phyloP scores from a whole-genome alignment of 2,797 vertebrate genomes.

The Gymnodraco acuticeps region DNA sequence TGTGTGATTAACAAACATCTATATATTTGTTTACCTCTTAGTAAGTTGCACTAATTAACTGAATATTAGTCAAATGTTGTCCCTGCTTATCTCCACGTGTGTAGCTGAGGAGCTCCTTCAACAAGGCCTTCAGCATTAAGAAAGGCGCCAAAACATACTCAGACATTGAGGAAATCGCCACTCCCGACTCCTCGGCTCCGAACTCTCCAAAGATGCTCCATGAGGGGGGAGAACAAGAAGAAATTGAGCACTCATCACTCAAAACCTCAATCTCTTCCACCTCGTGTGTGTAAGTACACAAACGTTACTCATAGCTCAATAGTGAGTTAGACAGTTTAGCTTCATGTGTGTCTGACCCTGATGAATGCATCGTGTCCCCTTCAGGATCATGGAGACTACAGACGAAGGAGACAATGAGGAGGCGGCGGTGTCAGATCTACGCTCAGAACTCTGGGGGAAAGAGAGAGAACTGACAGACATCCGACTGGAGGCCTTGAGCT shows the following conservation, averaged over 20 bases:
- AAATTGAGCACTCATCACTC: slow-evolving; percentile 78
- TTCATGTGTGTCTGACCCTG: not conserved
- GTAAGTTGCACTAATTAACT: not conserved
- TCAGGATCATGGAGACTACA: slow-evolving; percentile 87
- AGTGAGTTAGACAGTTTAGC: not conserved
- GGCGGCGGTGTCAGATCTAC: slow-evolving; percentile 91
- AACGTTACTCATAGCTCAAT: not conserved
- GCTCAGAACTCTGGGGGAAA: slow-evolving; percentile 96
- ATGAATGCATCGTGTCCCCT: slow-evolving; percentile 2
- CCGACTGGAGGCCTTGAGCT: slow-evolving; percentile 95
- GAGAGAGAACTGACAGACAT: slow-evolving; percentile 97
- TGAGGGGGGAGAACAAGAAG: slow-evolving; percentile 79
- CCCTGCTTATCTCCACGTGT: slow-evolving; percentile 32
- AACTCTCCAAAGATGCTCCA: slow-evolving; percentile 96
- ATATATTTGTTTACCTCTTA: not conserved
- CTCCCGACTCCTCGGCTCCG: slow-evolving; percentile 94
- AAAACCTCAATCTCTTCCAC: slow-evolving; percentile 86
- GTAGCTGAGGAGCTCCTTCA: slow-evolving; percentile 96
- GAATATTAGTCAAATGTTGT: slow-evolving; percentile 1
- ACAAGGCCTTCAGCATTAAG: slow-evolving; percentile 98
- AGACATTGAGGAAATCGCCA: slow-evolving; percentile 96
- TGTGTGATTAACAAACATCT: slow-evolving; percentile 53
- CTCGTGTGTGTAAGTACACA: slow-evolving; percentile 85
- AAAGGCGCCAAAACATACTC: slow-evolving; percentile 97
- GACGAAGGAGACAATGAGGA: slow-evolving; percentile 89